Evolutionary conservation across 2,113 vertebrate species (phyloP), one percentile per base, ranked within the genome.

Genomic region (Heliornis fulica): DNA sequence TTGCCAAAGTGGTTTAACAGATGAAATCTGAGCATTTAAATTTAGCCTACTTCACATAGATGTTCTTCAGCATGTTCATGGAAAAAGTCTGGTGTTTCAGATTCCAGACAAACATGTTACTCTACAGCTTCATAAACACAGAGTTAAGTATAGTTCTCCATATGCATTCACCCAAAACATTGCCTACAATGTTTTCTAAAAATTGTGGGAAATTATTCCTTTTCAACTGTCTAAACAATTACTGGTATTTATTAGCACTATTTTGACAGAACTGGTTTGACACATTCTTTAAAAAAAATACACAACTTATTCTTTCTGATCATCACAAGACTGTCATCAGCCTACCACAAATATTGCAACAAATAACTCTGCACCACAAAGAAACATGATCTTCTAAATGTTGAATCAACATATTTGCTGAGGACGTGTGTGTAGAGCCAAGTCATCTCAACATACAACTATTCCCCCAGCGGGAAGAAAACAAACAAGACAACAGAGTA

Each of bases 211-310:
- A 88, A 82, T 68, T 41, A 64, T 2, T 84, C 40, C 56, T 94
- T 90, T 79, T 60, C 74, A 80, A 77, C 64, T 95, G 38, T 48
- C 82, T 87, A 79, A 91, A 77, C 63, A 97, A 87, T 92, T 83
- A 66, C 70, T 60, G 43, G 48, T 60, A 86, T 54, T 64, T 91
- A 71, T 76, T 88, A 76, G 53, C 7, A 94, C 48, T 59, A 46
- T 89, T 96, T 94, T 95, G 94, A 94, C 88, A 96, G 85, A 97
- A 96, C 93, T 90, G 84, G 85, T 95, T 97, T 92, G 91, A 83
- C 80, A 80, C 32, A 76, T 61, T 93, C 70, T 90, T 90, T 46
- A 11, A 11, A 87, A 72, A 69, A 91, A 90, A 89, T 54, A 81
- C 70, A 81, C 89, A 91, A 13, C 63, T 90, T 92, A 86, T 57